A percentile compares a stretch with the other conserved stretches of the same genome.
Evolutionary conservation across 1,140 invertebrate species (phyloP).

Genomic region (Dreissena rostriformis): DNA sequence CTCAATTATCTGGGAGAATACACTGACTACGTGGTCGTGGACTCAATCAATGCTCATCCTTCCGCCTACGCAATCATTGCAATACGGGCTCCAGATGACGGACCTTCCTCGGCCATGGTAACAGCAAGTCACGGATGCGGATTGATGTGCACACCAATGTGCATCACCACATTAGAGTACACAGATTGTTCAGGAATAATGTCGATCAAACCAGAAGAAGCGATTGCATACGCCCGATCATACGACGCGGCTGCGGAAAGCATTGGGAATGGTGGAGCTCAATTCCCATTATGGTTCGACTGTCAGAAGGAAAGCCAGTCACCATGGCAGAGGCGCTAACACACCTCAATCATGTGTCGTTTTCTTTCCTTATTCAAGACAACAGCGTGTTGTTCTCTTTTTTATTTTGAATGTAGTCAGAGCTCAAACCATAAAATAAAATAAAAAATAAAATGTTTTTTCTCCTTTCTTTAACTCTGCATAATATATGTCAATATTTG

Average conservation of each 20-base stretch:
- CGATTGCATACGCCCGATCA: constrained; percentile 10
- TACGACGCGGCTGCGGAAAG: background rate
- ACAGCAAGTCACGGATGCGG: constrained; percentile 17
- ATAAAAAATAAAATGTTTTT: no score
- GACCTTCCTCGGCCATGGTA: background rate
- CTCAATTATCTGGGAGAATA: constrained; percentile 26
- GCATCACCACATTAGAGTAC: background rate
- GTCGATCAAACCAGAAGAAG: background rate
- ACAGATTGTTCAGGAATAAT: constrained; percentile 16
- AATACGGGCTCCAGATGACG: background rate
- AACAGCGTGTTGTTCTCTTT: no score
- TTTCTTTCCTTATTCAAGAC: no score
- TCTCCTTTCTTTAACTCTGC: no score
- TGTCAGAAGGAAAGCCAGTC: no score
- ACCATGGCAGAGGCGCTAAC: no score
- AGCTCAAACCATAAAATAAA: no score
- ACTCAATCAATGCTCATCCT: background rate
- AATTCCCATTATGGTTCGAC: no score
- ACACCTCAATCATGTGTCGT: no score
- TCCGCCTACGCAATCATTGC: constrained; percentile 18
- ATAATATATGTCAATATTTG: no score
- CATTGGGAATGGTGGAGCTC: background rate
- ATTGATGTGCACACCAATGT: constrained; percentile 9
- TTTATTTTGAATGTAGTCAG: no score
- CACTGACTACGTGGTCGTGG: constrained; percentile 11